Evolutionary conservation across 2,888 invertebrate species (phyloP), one percentile per base, ranked within the genome.

Genomic region (Andrena bicolor): DNA sequence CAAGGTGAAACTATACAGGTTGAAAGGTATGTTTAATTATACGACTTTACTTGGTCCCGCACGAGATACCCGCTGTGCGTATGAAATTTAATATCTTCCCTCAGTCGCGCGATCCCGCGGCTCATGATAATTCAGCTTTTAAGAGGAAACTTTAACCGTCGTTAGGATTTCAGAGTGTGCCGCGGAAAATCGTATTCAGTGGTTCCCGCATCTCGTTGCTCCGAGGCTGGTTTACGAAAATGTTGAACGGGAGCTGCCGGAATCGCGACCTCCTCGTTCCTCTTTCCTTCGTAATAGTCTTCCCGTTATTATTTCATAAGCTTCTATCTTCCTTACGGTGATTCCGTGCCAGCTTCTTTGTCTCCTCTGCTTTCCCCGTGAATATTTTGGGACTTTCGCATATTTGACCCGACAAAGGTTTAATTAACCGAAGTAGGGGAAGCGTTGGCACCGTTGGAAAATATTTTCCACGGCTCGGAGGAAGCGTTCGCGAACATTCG

Each of bases 1-100:
- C 20, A 35, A 64, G 56, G 63, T 65, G 23, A 64, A 76, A 76
- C 32, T 56, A 13, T 35, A 13, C n/a, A 4, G 10, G 64, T 8
- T 48, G 32, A 73, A 78, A 78, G 78, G 64, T 35, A 8, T 48
- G 72, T 78, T 81, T 81, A 81, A 81, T 81, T 78, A 81, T 78
- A 78, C 32, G 58, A 28, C 35, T 73, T 64, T 69, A 64, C 63
- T 66, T 51, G 30, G n/a, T 26, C 23, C 49, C 13, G 60, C 53
- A 49, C 70, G 74, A 66, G 56, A 61, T 41, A 23, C 26, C 28
- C 79, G 74, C 75, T 79, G 70, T 60, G 73, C 79, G 65, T 53
- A 56, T 70, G 70, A 79, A 51, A 64, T 66, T 79, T 79, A 70
- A 75, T 63, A 56, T 79, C 65, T 65, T 51, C 74, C 26, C 32